These are phyloP conservation scores for Andrena hattorfiana DNA, from an alignment of 2,888 invertebrate species.

Conservation along the genomic window DNA sequence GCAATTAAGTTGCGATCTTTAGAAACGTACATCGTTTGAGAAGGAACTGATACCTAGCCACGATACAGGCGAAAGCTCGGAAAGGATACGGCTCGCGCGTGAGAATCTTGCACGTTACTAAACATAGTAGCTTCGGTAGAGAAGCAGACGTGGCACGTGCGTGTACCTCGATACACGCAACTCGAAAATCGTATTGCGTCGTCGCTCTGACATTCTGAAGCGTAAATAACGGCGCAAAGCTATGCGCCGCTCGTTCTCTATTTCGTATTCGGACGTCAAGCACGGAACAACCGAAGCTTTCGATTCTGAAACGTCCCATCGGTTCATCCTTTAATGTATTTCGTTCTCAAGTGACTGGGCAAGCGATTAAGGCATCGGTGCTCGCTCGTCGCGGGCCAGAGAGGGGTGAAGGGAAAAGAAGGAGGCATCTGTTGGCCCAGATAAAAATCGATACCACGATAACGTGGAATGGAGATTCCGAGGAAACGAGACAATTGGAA, in stretches of 20 bases:
- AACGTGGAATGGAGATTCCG: constrained; percentile 1
- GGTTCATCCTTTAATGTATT: not conserved
- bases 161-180: not conserved
- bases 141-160: not conserved
- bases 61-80: not conserved
- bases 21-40: not conserved
- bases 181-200: not conserved
- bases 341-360: not conserved
- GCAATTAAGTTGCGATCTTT: not conserved
- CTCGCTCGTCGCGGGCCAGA: not conserved
- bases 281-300: not conserved
- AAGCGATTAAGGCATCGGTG: constrained; percentile 1
- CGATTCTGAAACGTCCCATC: not conserved
- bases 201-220: not conserved
- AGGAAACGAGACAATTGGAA: constrained; percentile 3
- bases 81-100: not conserved
- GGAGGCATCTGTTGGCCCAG: not conserved
- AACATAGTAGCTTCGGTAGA: not conserved
- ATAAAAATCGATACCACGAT: constrained; percentile 14
- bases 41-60: not conserved
- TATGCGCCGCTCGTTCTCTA: not conserved
- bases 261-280: not conserved
- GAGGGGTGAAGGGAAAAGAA: not conserved
- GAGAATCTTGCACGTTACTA: not conserved
- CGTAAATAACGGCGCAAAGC: not conserved